Base-by-base conservation (phyloP, 2,888 invertebrate species). In the Ornithoptera priamus region DNA sequence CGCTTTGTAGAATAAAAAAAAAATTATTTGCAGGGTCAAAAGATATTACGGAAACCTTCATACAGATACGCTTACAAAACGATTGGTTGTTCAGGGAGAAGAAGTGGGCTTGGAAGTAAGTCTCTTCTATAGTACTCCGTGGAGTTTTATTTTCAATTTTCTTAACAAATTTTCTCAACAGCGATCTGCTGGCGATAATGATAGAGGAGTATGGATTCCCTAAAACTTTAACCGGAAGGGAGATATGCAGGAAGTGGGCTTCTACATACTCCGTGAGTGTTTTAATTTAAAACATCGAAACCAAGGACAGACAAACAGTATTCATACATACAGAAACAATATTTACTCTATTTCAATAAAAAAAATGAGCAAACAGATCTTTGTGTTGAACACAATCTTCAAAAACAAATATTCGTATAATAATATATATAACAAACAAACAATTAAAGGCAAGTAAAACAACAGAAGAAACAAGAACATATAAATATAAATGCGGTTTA, bases 21-120 rank as follows among this genome's bases (percentile, higher is more conserved):
- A 18, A 30, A 68, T 71, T 73, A 67, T 75, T 84, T 80, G 7
- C 82, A 93, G 93, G 93, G 93, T 84, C 91, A 1, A 89, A 87
- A 77, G 87, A 92, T 71, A 88, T 92, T 64, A 93, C 92, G 5
- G 92, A 92, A 75, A 83, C 87, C 5, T 92, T 93, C 71, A 90
- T 93, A 75, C 92, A 93, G 75, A 84, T 92, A 36, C 81, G 92
- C 68, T 70, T 93, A 64, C 92, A 92, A 78, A 85, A 93, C 71
- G 93, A 93, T 72, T 89, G 88, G 88, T 73, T 93, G 72, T 93
- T 93, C 72, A 84, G 85, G 73, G 86, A 88, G 74, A 86, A 83
- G 72, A 88, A 89, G 76, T 89, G 89, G 84, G 87, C 90, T 30
- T 93, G 93, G 93, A 89, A 86, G 93, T 93, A 80, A 86, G 90